Base-by-base conservation (phyloP, 2,888 invertebrate genomes). In the Coelogynopora nodosa region DNA sequence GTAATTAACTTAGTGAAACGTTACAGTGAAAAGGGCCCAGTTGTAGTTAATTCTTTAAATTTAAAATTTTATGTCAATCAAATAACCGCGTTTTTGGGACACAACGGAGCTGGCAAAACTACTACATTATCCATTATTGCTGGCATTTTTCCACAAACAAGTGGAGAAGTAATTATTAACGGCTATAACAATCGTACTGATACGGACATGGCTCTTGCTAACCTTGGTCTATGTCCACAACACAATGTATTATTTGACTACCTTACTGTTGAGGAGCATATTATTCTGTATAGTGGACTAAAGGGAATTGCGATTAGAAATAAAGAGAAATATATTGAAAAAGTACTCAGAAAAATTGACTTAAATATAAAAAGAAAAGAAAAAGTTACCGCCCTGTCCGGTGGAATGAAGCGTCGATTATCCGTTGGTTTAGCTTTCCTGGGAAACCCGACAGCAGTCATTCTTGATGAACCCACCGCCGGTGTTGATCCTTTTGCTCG, bases 341-440 rank as follows among this genome's bases (percentile, higher is more conserved):
- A 81, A 81, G 31, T 82, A 2, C 30, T 31, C 28, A 30, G 2
- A 28, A n/a, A 2, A 13, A 31, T 96, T 89, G 95, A 94, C 0
- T 92, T 94, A 86, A 93, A 94, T 88, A 93, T 94, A 86, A 94
- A 94, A 89, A 90, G 92, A 83, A 91, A 94, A 84, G 92, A 91
- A 87, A 88, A 89, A 81, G 90, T 92, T 0, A 88, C 88, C 29
- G 90, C 90, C 86, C 88, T 92, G 30, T 92, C 92, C 85, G 97
- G 97, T 67, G 97, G 97, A 30, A 96, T 96, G 93, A 94, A 95
- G 90, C 93, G 97, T 18, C 94, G 96, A 87, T 93, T 97, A 82
- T 96, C 95, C 89, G 95, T 97, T 82, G 96, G 95, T 85, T 94
- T 96, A 67, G 96, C 97, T 0, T 96, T 97, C 90, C 94, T 96